Evolutionary conservation across 2,797 vertebrate genomes (phyloP), one percentile per base, ranked within the genome.

Genomic region (Toxotes lorentzi): DNA sequence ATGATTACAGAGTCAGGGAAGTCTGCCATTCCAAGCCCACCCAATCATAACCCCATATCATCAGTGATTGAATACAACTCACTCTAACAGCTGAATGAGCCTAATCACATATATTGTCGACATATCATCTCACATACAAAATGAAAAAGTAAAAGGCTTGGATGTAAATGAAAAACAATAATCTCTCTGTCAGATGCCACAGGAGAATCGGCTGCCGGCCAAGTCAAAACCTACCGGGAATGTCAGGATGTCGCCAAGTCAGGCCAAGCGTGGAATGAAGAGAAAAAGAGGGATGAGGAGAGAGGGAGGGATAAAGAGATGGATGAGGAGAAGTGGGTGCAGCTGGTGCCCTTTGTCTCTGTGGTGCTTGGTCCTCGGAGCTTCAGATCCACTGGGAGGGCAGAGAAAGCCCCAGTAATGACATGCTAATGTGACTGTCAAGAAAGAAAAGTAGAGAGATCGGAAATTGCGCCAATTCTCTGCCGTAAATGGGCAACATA

Each of bases 301-400:
- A 81, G 57, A 86, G 70, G 50, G 75, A 53, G 67, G 62, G 78
- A 74, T 84, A 78, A 84, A 83, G 84, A 69, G 87, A 82, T 87
- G 73, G 85, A 88, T 89, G 89, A 87, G 81, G 88, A 92, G 89
- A 94, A 96, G 95, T 94, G 93, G 89, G 89, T 96, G 93, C 95
- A 96, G 95, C 95, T 96, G 95, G 92, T 93, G 92, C 89, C 89
- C 92, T 95, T 95, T 96, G 94, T 95, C 75, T 82, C 86, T 78
- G 30, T 76, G 85, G 86, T 79, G 85, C 84, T 87, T 86, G 93
- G 93, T 94, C 94, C 92, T 93, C 64, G 24, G 90, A 91, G 92
- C 88, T 76, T 79, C 87, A 84, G 83, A 86, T 90, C 88, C 84
- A 88, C 79, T 83, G 89, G 87, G 87, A 87, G 86, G 86, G 86